These are phyloP conservation scores for Myotis davidii DNA, from an alignment of 2,113 vertebrate species.

Conservation along the genomic window DNA sequence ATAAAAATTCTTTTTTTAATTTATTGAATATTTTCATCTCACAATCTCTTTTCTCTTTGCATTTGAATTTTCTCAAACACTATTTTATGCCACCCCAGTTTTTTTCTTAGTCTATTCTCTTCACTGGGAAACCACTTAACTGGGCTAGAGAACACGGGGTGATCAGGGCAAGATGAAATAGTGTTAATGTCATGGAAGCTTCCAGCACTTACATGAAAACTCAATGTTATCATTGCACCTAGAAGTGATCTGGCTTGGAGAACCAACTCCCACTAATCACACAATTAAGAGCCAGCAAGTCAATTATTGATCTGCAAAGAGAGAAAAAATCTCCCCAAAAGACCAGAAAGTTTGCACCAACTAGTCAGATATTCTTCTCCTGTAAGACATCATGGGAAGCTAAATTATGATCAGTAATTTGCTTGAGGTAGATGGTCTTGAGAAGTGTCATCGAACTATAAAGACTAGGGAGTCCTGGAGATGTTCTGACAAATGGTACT, in stretches of 20 bases:
- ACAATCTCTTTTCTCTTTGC: background rate
- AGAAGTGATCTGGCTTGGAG: background rate
- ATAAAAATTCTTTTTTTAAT: conserved; percentile 6
- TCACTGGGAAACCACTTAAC: background rate
- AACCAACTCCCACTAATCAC: background rate
- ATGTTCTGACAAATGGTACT: background rate
- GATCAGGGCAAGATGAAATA: background rate
- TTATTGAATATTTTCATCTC: background rate
- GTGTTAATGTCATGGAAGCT: background rate
- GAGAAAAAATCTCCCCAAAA: background rate
- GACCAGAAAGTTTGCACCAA: background rate
- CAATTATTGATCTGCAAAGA: background rate
- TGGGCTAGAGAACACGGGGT: background rate
- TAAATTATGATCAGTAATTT: conserved; percentile 2
- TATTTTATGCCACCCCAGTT: background rate
- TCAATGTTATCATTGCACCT: background rate
- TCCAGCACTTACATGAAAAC: background rate
- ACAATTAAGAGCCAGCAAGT: background rate
- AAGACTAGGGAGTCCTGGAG: background rate
- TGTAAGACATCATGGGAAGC: background rate
- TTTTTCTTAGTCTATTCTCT: background rate
- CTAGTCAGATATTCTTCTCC: background rate
- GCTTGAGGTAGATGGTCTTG: background rate
- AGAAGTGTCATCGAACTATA: background rate
- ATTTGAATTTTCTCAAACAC: conserved; percentile 7